Percentiles rank a stretch among this genome's conserved stretches.
These are phyloP conservation scores for Meandrina meandrites DNA, from an alignment of 92 coral and sea anemone species.

Conservation along the genomic window DNA sequence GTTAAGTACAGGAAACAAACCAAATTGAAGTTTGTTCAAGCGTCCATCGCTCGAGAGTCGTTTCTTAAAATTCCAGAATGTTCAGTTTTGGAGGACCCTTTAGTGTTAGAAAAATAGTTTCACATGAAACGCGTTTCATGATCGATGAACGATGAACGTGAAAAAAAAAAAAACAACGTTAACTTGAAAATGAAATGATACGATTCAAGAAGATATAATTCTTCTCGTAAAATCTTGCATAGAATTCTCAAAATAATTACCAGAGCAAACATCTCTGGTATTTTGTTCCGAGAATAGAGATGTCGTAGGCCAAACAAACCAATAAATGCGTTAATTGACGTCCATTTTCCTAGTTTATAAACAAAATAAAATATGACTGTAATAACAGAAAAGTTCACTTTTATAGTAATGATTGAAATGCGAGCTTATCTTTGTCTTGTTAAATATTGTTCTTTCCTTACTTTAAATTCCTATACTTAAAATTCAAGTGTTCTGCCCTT, in stretches of 20 bases:
- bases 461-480: neutral
- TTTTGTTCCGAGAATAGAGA: neutral
- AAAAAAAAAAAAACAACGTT: neutral
- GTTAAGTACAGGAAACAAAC: too few species aligned
- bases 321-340: neutral
- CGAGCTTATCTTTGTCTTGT: neutral
- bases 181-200: neutral
- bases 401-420: neutral
- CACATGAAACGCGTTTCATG: neutral
- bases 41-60: too few species aligned
- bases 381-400: constrained; percentile 6
- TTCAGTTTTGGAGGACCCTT: neutral
- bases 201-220: too few species aligned
- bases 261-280: neutral
- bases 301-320: neutral
- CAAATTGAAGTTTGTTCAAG: neutral
- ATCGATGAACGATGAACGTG: neutral
- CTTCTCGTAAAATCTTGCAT: neutral
- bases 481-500: neutral
- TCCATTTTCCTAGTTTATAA: neutral
- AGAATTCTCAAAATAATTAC: neutral
- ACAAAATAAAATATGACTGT: constrained; percentile 8
- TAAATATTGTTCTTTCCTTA: neutral
- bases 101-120: neutral
- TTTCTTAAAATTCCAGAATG: neutral